Evolutionary conservation across 2,888 invertebrate species (phyloP), one percentile per base, ranked within the genome.

Genomic region (Trichogramma dendrolimi): DNA sequence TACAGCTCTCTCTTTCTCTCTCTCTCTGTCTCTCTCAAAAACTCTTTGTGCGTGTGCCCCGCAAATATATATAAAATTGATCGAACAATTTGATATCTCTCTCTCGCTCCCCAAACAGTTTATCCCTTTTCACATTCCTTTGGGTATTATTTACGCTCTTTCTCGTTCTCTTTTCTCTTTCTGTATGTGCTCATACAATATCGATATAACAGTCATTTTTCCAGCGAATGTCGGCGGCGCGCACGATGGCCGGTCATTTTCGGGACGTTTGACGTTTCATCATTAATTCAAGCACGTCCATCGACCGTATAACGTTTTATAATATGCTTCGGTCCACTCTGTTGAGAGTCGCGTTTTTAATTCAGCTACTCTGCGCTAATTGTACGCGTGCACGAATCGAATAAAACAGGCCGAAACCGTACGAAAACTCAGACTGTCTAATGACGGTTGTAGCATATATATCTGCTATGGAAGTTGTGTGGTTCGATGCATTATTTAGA

Each of bases 1-100:
- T 71, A 69, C 68, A 68, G 69, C 66, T 67, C 63, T 67, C 67
- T 68, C 67, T 69, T 68, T 66, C 67, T 63, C 64, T 67, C 67
- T 39, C 67, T 61, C 64, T 49, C 66, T 62, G 41, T 46, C 61
- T 14, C 51, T 40, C 38, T 52, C 7, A 3, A 40, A 41, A 44
- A 51, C 64, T 65, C 65, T 65, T 65, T 65, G 65, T 64, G 27
- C 61, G 61, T 50, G 47, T 48, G 48, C 55, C 14, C 58, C 47
- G 27, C 27, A 27, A 27, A 27, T 27, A 27, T 27, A 27, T 27
- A 27, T 27, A 47, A 14, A 48, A 14, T 62, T 51, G 60, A 65
- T 65, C 65, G 60, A 62, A 62, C 65, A 65, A 65, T 65, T 65
- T 65, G 60, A 62, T 60, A 62, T 65, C 64, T 46, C 54, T 51